Percentiles rank a stretch among this genome's conserved stretches.
Evolutionary conservation across 2,113 vertebrate species (phyloP).

Genomic region (Talpa occidentalis): DNA sequence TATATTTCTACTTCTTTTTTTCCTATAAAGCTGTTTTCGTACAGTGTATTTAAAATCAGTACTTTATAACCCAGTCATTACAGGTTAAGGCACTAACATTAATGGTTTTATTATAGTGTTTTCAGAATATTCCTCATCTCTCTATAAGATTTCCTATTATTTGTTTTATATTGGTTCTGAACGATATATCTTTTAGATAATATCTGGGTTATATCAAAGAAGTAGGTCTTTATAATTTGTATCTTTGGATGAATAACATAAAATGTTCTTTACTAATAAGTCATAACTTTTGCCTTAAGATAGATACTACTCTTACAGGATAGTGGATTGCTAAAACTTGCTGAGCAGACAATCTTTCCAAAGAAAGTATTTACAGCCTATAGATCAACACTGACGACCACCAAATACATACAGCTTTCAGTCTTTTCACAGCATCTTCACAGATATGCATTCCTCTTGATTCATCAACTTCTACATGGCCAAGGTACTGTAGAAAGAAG

Average conservation of each 20-base stretch:
- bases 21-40: slow-evolving; percentile 48
- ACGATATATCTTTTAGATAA: slow-evolving; percentile 33
- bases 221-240: slow-evolving; percentile 10
- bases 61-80: slow-evolving; percentile 49
- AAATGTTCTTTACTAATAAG: slow-evolving; percentile 49
- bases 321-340: slow-evolving; percentile 25
- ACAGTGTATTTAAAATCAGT: slow-evolving; percentile 48
- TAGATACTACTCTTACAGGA: slow-evolving; percentile 61
- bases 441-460: slow-evolving; percentile 99
- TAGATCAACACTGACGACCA: slow-evolving; percentile 60
- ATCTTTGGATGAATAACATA: not conserved
- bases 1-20: not conserved
- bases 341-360: not conserved
- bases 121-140: slow-evolving; percentile 50
- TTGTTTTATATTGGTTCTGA: slow-evolving; percentile 32
- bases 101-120: slow-evolving; percentile 10
- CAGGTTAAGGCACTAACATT: slow-evolving; percentile 34
- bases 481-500: slow-evolving; percentile 91
- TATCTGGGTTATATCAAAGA: slow-evolving; percentile 23
- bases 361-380: slow-evolving; percentile 55
- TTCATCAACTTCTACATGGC: slow-evolving; percentile 98
- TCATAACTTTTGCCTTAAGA: slow-evolving; percentile 68
- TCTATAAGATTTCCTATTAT: slow-evolving; percentile 18
- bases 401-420: slow-evolving; percentile 96
- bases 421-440: slow-evolving; percentile 98